Conservation (phyloP, 2,113 vertebrate genomes). For the Menidia beryllina region DNA sequence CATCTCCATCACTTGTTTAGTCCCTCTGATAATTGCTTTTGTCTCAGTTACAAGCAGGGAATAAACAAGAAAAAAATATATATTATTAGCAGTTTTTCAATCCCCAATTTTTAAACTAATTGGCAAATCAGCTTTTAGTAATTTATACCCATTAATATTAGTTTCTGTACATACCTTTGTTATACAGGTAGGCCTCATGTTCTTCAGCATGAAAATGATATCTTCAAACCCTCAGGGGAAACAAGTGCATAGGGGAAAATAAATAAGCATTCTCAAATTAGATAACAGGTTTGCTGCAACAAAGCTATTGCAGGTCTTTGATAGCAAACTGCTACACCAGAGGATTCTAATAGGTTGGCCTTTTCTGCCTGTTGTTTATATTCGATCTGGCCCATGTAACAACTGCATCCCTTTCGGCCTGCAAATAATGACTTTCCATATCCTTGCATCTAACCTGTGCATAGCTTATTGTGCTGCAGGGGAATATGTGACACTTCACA, state of each 20-base stretch:
- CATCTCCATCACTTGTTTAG: slow-evolving; percentile 67
- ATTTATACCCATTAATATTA: slow-evolving; percentile 15
- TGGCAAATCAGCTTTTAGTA: too few relatives aligned
- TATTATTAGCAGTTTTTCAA: too few relatives aligned
- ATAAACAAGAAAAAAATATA: too few relatives aligned
- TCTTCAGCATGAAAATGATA: slow-evolving; percentile 55
- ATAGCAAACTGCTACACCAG: slow-evolving; percentile 60
- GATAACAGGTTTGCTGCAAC: slow-evolving; percentile 68
- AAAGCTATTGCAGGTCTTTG: slow-evolving; percentile 65
- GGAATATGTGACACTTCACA: slow-evolving; percentile 65
- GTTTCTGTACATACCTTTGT: background rate
- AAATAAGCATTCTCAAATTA: slow-evolving; percentile 74
- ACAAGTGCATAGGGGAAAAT: slow-evolving; percentile 37
- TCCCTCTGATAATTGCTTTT: slow-evolving; percentile 63
- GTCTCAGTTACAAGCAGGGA: slow-evolving; percentile 61
- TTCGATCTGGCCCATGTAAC: slow-evolving; percentile 74
- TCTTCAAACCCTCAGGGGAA: slow-evolving; percentile 47
- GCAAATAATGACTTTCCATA: slow-evolving; percentile 80
- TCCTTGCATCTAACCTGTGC: slow-evolving; percentile 75
- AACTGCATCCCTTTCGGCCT: slow-evolving; percentile 74
- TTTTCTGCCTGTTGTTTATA: slow-evolving; percentile 71
- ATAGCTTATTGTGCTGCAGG: slow-evolving; percentile 70
- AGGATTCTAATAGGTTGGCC: slow-evolving; percentile 68
- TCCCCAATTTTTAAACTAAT: too few relatives aligned
- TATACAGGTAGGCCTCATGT: slow-evolving; percentile 11